These are phyloP conservation scores for Grantiella picta DNA, from an alignment of 2,113 vertebrate genomes.

Conservation along the genomic window DNA sequence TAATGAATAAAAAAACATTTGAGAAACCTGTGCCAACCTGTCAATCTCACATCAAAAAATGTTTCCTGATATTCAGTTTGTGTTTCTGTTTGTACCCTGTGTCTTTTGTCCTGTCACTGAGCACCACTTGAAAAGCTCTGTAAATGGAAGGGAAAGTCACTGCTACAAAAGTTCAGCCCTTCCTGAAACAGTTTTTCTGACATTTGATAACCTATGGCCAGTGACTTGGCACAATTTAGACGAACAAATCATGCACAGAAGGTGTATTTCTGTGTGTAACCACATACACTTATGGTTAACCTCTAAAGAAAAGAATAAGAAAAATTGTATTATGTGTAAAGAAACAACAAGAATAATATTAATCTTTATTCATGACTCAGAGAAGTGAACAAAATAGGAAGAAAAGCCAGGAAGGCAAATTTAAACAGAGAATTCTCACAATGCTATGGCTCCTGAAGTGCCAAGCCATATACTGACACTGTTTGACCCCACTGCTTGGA, in stretches of 20 bases:
- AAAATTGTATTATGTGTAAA: not conserved
- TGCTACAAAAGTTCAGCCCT: not conserved
- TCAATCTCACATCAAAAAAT: not conserved
- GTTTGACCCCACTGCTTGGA: not conserved
- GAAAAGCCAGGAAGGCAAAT: not conserved
- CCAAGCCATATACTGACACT: not conserved
- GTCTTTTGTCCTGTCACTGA: not conserved
- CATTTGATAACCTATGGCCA: not conserved
- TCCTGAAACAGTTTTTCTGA: not conserved
- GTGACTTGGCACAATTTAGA: not conserved
- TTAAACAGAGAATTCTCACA: not conserved
- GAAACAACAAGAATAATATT: not conserved
- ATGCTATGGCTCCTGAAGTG: fast-evolving
- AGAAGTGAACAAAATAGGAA: not conserved
- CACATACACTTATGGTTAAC: not conserved
- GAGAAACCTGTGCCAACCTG: not conserved
- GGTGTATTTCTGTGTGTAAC: not conserved
- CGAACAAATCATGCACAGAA: not conserved
- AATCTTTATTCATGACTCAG: not conserved
- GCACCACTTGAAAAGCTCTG: not conserved
- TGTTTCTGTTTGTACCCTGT: not conserved
- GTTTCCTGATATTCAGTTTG: not conserved
- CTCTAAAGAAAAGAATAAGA: not conserved
- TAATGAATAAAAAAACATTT: too few relatives aligned
- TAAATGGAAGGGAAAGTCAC: not conserved